Base-by-base conservation (phyloP, 2,888 invertebrate genomes). In the Agriopis marginaria region DNA sequence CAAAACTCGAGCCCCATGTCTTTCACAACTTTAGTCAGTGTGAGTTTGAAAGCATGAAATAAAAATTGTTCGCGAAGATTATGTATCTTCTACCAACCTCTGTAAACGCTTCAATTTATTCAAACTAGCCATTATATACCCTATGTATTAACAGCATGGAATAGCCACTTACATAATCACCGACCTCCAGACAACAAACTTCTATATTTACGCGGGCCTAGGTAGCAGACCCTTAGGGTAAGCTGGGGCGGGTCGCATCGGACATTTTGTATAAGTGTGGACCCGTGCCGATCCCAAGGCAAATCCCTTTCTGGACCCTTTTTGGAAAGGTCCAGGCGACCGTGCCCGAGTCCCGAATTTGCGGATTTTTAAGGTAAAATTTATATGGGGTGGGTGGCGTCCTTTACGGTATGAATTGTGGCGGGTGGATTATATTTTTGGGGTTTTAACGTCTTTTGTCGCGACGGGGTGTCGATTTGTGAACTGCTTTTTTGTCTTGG, bases 331-430 rank as follows among this genome's bases (percentile, higher is more conserved):
- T 90, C 90, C 87, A 85, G 74, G 81, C 82, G 88, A 87, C 91
- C 92, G 93, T 92, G 90, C 92, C 90, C 77, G 83, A 83, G 86
- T 82, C 86, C 91, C 91, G 91, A 92, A 93, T 93, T 94, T 93
- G 93, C 91, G 93, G 93, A 94, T 94, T 94, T 94, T 94, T 94
- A 93, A 94, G 93, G 93, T 92, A 89, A 90, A 93, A 93, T 93
- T 93, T 93, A 93, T 93, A 91, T 88, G 90, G 89, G 86, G 83
- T 82, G 80, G 82, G 80, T 80, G 60, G 74, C 70, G 63, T 70
- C 74, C 75, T 71, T 74, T 68, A 42, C 72, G 75, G 73, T 76
- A 79, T 79, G 78, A 79, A 75, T 75, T 79, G 78, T 79, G 70
- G 74, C 74, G 72, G 76, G 68, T 62, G 74, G 74, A 75, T 75